phyloP scores from a whole-genome alignment of 2,113 vertebrate species.

The Fulica atra region DNA sequence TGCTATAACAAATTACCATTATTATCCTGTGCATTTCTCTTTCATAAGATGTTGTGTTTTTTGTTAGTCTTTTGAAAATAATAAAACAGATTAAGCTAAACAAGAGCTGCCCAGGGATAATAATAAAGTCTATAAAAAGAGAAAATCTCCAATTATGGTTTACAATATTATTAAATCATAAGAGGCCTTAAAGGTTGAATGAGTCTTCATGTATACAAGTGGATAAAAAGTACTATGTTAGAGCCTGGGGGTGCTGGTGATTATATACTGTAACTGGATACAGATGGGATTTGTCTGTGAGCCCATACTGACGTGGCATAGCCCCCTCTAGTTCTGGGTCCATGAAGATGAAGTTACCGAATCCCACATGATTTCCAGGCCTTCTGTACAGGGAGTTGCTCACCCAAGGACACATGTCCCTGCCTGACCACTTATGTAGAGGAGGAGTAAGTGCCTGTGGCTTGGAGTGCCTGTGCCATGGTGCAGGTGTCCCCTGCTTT shows the following conservation, averaged over 20 bases:
- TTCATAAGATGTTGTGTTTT: constrained; percentile 17
- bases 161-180: constrained; percentile 44
- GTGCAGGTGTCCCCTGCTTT: not conserved
- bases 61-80: constrained; percentile 58
- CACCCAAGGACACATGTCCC: not conserved
- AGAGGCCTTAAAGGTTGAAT: constrained; percentile 23
- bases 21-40: constrained; percentile 30
- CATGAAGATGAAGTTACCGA: not conserved
- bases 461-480: not conserved
- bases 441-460: not conserved
- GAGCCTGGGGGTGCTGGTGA: not conserved
- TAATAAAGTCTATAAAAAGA: constrained; percentile 52
- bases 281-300: not conserved
- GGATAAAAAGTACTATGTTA: not conserved
- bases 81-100: constrained; percentile 42
- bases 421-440: not conserved
- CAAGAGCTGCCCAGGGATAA: constrained; percentile 46
- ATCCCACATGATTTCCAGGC: not conserved
- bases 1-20: constrained; percentile 34
- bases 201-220: not conserved
- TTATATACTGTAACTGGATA: not conserved
- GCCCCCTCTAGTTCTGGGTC: not conserved
- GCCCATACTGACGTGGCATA: not conserved
- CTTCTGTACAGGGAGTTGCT: not conserved
- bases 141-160: constrained; percentile 44